Conservation (phyloP, 2,797 vertebrate genomes). For the Fringilla coelebs region DNA sequence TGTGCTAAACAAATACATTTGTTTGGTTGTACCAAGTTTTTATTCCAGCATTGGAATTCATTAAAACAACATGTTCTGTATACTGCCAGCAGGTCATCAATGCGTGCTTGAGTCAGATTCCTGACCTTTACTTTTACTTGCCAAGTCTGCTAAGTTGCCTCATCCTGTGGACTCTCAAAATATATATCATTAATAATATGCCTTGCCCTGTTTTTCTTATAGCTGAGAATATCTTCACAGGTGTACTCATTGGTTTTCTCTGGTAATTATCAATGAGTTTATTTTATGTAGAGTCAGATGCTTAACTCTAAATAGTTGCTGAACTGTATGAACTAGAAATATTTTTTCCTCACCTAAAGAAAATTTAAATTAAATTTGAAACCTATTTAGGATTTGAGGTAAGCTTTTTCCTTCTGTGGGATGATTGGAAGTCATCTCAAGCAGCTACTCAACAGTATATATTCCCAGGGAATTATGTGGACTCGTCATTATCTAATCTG, state of each 20-base stretch:
- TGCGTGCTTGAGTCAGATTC: neutral
- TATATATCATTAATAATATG: neutral
- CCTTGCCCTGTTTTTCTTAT: neutral
- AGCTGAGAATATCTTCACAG: neutral
- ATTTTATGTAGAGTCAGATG: neutral
- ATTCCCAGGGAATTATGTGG: neutral
- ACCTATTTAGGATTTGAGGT: neutral
- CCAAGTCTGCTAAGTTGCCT: neutral
- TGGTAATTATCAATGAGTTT: neutral
- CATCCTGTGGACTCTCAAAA: neutral
- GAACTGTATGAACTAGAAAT: neutral
- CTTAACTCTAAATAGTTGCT: neutral
- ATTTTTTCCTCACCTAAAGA: neutral
- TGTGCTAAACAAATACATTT: neutral
- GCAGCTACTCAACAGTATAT: neutral
- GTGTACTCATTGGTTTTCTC: neutral
- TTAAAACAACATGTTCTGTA: neutral
- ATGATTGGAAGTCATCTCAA: neutral
- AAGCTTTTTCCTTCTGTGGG: neutral
- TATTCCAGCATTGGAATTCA: slow-evolving; percentile 11
- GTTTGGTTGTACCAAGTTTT: neutral
- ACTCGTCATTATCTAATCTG: neutral
- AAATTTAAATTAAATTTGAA: neutral
- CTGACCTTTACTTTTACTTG: slow-evolving; percentile 9
- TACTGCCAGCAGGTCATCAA: slow-evolving; percentile 11